Evolutionary conservation across 2,888 invertebrate genomes (phyloP).

Genomic region (Parnassius apollo): DNA sequence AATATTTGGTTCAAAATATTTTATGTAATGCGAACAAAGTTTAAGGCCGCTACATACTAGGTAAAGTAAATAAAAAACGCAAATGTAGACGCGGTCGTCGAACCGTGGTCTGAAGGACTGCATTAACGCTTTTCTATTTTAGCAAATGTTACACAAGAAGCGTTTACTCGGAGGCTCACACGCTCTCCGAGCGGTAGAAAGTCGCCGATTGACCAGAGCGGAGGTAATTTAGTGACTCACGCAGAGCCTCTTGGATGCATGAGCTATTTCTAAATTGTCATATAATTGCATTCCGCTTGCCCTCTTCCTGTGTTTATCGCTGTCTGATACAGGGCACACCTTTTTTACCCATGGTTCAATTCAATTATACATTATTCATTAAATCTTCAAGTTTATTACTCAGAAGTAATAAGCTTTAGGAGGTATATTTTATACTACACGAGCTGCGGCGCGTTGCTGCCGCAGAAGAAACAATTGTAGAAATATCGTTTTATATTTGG

Average conservation of each 20-base stretch:
- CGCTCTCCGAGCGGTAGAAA: constrained; percentile 60
- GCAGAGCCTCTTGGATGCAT: constrained; percentile 47
- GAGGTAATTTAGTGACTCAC: constrained; percentile 61
- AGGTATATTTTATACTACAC: too few relatives aligned
- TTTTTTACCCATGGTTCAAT: neutral
- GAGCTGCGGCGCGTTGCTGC: too few relatives aligned
- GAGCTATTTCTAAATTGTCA: constrained; percentile 57
- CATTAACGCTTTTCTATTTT: constrained; percentile 67
- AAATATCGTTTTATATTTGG: too few relatives aligned
- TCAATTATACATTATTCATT: too few relatives aligned
- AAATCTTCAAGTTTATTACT: too few relatives aligned
- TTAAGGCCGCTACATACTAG: neutral
- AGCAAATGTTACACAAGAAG: constrained; percentile 69
- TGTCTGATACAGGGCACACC: constrained; percentile 22
- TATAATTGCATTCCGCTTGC: constrained; percentile 49
- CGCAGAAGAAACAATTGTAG: too few relatives aligned
- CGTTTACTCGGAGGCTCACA: constrained; percentile 50
- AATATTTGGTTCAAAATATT: too few relatives aligned
- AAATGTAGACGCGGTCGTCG: neutral
- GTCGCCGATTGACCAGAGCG: constrained; percentile 44
- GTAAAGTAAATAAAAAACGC: neutral
- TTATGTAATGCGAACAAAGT: too few relatives aligned
- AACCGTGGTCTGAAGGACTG: constrained; percentile 36
- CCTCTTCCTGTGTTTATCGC: constrained; percentile 49
- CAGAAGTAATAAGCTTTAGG: too few relatives aligned